Evolutionary conservation across 2,797 vertebrate genomes (phyloP), one percentile per base, ranked within the genome.

Genomic region (Nannoperca obscura): DNA sequence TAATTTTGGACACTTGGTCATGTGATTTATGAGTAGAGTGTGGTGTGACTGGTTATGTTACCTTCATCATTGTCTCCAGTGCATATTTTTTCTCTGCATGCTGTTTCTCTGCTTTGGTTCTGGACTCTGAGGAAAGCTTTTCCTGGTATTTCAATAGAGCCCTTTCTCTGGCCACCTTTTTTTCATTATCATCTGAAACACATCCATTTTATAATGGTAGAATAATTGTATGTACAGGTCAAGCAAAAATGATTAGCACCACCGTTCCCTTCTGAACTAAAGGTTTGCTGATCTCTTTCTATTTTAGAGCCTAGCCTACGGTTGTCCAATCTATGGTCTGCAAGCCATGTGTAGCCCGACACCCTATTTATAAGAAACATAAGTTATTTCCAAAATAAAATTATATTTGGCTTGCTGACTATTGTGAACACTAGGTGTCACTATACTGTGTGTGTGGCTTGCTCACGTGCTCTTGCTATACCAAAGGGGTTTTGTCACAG

Each of bases 41-140:
- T 30, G 10, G 10, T 13, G 30, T 38, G 14, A 38, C 55, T 24
- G 24, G 50, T 2, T 20, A 0, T 44, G 19, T 76, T 81, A 98
- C 98, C 96, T 96, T 96, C 95, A 99, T 97, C 92, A 96, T 96
- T 61, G 94, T 95, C 83, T 96, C 91, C 86, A 99, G 89, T 4
- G 97, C 84, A 42, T 96, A 97, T 74, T 96, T 98, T 57, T 92
- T 96, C 65, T 97, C 95, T 44, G 95, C 92, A 46, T 93, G 91
- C 74, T 90, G 95, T 85, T 90, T 92, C 49, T 81, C 57, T 13
- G 92, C 92, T 88, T 93, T 97, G 72, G 93, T 91, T 86, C 93
- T 92, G 0, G 66, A 76, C 57, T 95, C 89, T 27, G 94, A 89
- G 64, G 88, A 93, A 15, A 96, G 92, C 74, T 94, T 97, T 68